These are phyloP conservation scores for Mormyrus lacerda DNA, from an alignment of 2,113 vertebrate genomes.

Conservation along the genomic window DNA sequence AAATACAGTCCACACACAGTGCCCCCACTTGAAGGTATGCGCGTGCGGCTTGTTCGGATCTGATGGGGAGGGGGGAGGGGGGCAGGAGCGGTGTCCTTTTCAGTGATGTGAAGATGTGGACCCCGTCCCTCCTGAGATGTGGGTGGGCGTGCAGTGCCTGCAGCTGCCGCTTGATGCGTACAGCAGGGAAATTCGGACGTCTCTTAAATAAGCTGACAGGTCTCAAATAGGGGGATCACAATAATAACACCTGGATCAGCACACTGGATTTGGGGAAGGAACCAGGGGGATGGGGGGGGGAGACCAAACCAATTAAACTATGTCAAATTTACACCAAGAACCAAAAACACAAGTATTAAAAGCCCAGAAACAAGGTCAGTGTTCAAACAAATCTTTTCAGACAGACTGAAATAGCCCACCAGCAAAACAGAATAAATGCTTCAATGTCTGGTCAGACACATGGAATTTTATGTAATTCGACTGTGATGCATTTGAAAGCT, in stretches of 20 bases:
- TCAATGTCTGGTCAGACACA: not conserved
- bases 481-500: not conserved
- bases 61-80: slow-evolving; percentile 34
- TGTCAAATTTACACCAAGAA: not conserved
- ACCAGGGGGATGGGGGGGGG: not conserved
- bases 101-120: slow-evolving; percentile 69
- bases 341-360: not conserved
- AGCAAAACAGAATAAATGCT: not conserved
- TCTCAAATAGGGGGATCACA: slow-evolving; percentile 61
- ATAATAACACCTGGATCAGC: slow-evolving; percentile 57
- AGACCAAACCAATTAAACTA: not conserved
- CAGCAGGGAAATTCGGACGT: slow-evolving; percentile 66
- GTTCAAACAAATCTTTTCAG: not conserved
- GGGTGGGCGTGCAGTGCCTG: slow-evolving; percentile 62
- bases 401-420: not conserved
- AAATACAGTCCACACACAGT: not conserved
- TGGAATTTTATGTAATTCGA: not conserved
- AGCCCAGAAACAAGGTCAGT: not conserved
- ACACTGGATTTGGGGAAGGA: slow-evolving; percentile 42
- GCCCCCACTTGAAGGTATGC: no score
- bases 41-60: not conserved
- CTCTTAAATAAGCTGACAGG: slow-evolving; percentile 77
- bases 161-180: slow-evolving; percentile 70
- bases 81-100: slow-evolving; percentile 65
- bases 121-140: slow-evolving; percentile 45